Percentiles rank a stretch among this genome's conserved stretches.
Evolutionary conservation across 2,113 vertebrate species (phyloP).

Genomic region (Gambusia affinis): DNA sequence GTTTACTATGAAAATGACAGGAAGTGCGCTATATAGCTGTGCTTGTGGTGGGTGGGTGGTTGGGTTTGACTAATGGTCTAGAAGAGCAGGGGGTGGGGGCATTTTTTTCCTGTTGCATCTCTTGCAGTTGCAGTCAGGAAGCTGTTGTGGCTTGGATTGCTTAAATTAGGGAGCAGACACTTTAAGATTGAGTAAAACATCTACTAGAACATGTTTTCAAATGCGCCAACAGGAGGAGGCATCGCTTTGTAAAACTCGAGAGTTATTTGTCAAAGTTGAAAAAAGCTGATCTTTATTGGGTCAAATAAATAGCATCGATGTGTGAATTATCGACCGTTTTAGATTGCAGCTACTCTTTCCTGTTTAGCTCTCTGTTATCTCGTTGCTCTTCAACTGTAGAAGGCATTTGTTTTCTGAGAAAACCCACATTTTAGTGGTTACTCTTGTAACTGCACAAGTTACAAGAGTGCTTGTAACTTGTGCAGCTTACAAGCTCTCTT

Average conservation of each 20-base stretch:
- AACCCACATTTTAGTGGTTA: no score
- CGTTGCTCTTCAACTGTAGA: background rate
- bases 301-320: no score
- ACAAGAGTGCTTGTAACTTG: no score
- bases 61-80: background rate
- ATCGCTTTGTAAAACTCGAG: background rate
- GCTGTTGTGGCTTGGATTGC: background rate
- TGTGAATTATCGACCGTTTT: background rate
- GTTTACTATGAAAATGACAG: conserved; percentile 3
- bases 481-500: no score
- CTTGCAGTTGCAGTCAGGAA: background rate
- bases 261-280: background rate
- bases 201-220: background rate
- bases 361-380: background rate
- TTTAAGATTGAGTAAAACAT: background rate
- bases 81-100: background rate
- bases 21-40: background rate
- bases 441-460: no score
- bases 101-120: background rate
- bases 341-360: background rate
- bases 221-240: no score
- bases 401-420: background rate
- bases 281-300: no score
- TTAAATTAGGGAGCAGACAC: background rate
- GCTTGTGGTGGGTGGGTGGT: background rate